Evolutionary conservation across 2,113 vertebrate genomes (phyloP).

Genomic region (Speoplatyrhinus poulsoni): DNA sequence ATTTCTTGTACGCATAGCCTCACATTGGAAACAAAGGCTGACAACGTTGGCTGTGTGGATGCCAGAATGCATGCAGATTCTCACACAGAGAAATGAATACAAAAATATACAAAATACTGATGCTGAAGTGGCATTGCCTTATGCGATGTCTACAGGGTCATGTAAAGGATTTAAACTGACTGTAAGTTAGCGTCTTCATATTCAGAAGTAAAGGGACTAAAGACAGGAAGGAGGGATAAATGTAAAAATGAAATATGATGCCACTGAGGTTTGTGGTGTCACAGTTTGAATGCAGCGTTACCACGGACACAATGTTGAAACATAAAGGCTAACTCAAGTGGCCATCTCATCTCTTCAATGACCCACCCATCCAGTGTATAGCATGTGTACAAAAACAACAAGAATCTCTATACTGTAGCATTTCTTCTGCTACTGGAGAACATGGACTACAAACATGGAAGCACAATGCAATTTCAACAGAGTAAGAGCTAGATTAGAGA

Average conservation of each 20-base stretch:
- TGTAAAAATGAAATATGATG: conserved; percentile 13
- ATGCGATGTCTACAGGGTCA: background rate
- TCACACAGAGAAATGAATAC: conserved; percentile 49
- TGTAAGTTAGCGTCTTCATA: conserved; percentile 52
- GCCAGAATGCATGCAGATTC: conserved; percentile 58
- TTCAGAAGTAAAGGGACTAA: conserved; percentile 46
- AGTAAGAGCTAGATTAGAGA: background rate
- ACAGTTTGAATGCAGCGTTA: conserved; percentile 62
- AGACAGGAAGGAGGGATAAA: background rate
- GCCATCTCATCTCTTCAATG: conserved; percentile 4
- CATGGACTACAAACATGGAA: conserved; percentile 27
- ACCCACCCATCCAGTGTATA: conserved; percentile 65
- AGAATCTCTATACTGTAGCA: conserved; percentile 34
- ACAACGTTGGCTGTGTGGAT: conserved; percentile 31
- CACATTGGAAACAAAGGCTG: conserved; percentile 50
- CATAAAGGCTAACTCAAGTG: conserved; percentile 12
- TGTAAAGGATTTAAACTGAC: conserved; percentile 35
- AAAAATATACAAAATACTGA: conserved; percentile 73
- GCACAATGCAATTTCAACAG: background rate
- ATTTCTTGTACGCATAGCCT: conserved; percentile 49
- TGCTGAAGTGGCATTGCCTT: conserved; percentile 31
- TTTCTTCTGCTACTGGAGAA: conserved; percentile 41
- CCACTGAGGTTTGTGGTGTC: conserved; percentile 37
- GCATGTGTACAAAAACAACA: conserved; percentile 27
- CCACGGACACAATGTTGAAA: conserved; percentile 47